phyloP scores from a whole-genome alignment of 2,888 invertebrate genomes.

The Kryphioiulus occultus region DNA sequence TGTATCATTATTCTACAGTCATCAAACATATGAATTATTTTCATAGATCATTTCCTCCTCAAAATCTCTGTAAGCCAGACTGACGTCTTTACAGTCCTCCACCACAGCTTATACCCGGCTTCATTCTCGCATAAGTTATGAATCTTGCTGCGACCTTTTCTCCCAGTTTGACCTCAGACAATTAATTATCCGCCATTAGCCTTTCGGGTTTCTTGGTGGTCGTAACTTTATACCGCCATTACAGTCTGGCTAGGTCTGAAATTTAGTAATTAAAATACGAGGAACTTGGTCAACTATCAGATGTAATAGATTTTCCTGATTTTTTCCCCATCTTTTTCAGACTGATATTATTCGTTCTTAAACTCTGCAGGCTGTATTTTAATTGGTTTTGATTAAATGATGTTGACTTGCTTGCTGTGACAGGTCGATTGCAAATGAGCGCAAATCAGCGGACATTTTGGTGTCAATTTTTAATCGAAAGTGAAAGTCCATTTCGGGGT shows the following conservation, averaged over 20 bases:
- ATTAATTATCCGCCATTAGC: slow-evolving; percentile 23
- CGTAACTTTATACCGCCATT: not conserved
- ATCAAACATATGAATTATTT: not conserved
- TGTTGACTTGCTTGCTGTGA: not conserved
- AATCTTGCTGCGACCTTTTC: not conserved
- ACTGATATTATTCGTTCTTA: no score
- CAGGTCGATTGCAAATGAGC: not conserved
- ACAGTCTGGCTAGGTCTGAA: not conserved
- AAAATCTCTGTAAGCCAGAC: not conserved
- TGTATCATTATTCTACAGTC: no score
- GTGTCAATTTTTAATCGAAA: not conserved
- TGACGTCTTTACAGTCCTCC: not conserved
- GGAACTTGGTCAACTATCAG: not conserved
- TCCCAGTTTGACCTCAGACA: not conserved
- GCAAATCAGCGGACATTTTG: not conserved
- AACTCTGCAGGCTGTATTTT: not conserved
- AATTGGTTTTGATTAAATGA: not conserved
- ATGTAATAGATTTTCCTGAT: not conserved
- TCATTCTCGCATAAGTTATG: not conserved
- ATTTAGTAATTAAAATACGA: slow-evolving; percentile 10
- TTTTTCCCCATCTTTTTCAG: not conserved
- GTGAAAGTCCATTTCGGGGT: not conserved
- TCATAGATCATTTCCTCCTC: not conserved
- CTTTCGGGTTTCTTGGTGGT: slow-evolving; percentile 12
- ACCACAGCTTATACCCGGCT: not conserved